Evolutionary conservation across 30 jellyfish, hydroid and myxozoan species (phyloP), one percentile per base, ranked within the genome.

Genomic region (Pseudorhiza aurosa): DNA sequence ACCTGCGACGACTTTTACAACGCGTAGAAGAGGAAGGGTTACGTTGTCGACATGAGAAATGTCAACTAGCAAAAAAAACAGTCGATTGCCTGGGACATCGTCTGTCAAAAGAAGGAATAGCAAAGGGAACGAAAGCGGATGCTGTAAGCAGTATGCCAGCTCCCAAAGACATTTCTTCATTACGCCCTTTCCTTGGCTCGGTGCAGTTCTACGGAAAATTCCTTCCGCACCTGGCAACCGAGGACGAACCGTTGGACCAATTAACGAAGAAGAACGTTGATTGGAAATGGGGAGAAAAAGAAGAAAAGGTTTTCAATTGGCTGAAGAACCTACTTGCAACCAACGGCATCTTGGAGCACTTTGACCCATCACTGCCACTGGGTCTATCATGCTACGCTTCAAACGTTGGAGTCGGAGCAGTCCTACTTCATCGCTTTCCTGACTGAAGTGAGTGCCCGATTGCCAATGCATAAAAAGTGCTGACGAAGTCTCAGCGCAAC

Each of bases 341-440:
- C 45, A 42, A 58, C 19, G 42, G 25, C 22, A 58, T 87, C 31
- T 75, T 85, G 30, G 96, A 53, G 65, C 98, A 87, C 68, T 87
- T 19, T 51, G 90, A 90, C 47, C 71, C 97, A 31, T 45, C 50
- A 10, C 49, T 58, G 59, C 74, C 79, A 12, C 55, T 71, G 18
- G 25, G 27, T 19, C 67, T 88, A 60, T 32, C 65, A 18, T 37
- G 74, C 18, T 96, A 87, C 70, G 97, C 96, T 8, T 82, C 96
- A n/a, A 46, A 93, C 24, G 33, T 36, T 60, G 96, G 98, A 25
- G 68, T 91, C 11, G 94, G 96, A 15, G 98, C 98, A 1, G 96
- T 91, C 37, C 39, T 91, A 39, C 39, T 70, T 7, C 97, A 91
- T 40, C 29, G 11, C 40, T 36, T 75, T 87, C 51, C 27, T 18